phyloP scores from a whole-genome alignment of 2,113 vertebrate species.

The Echinops telfairi region DNA sequence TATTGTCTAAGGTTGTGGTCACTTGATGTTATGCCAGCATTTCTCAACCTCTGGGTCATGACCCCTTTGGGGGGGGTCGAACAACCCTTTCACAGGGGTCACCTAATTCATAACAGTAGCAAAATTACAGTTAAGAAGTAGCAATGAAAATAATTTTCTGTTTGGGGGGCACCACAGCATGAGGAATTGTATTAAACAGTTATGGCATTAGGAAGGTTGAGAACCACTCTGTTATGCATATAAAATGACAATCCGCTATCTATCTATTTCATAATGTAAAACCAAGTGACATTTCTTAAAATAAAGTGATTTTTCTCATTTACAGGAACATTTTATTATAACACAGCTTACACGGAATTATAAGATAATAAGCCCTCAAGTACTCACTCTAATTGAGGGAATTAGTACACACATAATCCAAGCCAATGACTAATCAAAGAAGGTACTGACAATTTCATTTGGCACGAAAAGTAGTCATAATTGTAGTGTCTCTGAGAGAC shows the following conservation, averaged over 20 bases:
- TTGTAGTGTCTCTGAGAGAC: neutral
- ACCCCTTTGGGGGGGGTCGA: too few species aligned
- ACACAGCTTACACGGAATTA: neutral
- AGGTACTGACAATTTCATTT: neutral
- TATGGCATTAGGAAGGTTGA: too few species aligned
- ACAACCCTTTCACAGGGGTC: too few species aligned
- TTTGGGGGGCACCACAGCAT: too few species aligned
- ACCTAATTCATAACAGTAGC: too few species aligned
- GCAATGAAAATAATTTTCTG: too few species aligned
- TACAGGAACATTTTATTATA: neutral
- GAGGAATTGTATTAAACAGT: too few species aligned
- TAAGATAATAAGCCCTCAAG: neutral
- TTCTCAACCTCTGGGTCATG: too few species aligned
- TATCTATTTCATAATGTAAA: neutral
- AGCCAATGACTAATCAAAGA: neutral
- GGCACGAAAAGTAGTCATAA: neutral
- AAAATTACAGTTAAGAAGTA: too few species aligned
- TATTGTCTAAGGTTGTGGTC: neutral
- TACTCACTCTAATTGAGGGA: neutral
- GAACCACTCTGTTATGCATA: neutral
- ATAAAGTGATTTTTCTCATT: slow-evolving; percentile 20
- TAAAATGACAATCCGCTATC: neutral
- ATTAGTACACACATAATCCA: neutral
- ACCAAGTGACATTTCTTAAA: slow-evolving; percentile 28
- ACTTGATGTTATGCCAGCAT: neutral